Evolutionary conservation across 2,888 invertebrate species (phyloP), one percentile per base, ranked within the genome.

Genomic region (Trissoscelio sp.): DNA sequence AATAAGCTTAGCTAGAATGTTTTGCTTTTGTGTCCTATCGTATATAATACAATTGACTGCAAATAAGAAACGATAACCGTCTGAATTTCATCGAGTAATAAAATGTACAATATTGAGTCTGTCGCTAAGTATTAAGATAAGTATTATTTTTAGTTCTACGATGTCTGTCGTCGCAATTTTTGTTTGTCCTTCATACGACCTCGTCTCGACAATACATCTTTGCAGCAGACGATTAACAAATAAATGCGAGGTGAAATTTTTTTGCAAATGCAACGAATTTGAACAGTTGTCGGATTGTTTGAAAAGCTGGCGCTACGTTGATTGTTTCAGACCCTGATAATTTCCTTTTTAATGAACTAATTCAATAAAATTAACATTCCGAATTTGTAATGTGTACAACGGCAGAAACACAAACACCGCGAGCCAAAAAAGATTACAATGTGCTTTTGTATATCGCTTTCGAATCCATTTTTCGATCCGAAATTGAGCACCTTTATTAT

Each of bases 121-220:
- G 70, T 57, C 53, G 66, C 51, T 67, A 58, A 70, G 31, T 78
- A 66, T 70, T 16, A 31, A 62, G 73, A 58, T 53, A 75, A 81
- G 73, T 75, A 72, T 79, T 82, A 82, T 82, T 82, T 79, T 82
- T 82, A 79, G 82, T n/a, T 82, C 78, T 77, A 77, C 72, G 69
- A 69, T 78, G 78, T 77, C 72, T 78, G 73, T 78, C 79, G 64
- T 75, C 80, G 83, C 82, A 72, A 79, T 64, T 82, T 75, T 79
- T 77, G 82, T 82, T 79, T 86, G 87, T 86, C 87, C 87, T 87
- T 87, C 85, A 79, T 80, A 85, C 84, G 87, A 86, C 87, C 87
- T 87, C 85, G 83, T 70, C 74, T 69, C 79, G 73, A 73, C 82
- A 60, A 79, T 82, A 82, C 79, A 70, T 83, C 79, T 84, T 78